phyloP scores from a whole-genome alignment of 2,888 invertebrate species.

The Saturnia japonica region DNA sequence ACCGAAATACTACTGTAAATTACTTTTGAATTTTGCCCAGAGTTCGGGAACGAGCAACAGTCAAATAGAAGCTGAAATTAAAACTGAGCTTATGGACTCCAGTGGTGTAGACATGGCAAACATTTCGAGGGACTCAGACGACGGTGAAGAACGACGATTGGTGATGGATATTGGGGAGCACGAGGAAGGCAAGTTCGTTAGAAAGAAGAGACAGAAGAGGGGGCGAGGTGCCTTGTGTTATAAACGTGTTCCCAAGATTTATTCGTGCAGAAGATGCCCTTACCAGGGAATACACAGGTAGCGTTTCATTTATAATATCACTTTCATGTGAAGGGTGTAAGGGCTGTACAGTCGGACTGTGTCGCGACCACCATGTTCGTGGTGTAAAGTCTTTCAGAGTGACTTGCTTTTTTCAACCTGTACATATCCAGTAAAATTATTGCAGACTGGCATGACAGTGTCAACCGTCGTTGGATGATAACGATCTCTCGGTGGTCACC shows the following conservation, averaged over 20 bases:
- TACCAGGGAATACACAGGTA: conserved; percentile 26
- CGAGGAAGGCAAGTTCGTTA: not conserved
- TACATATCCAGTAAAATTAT: too few species aligned
- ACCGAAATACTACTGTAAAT: too few species aligned
- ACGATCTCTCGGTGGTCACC: too few species aligned
- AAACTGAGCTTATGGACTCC: conserved; percentile 26
- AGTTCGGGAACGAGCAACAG: not conserved
- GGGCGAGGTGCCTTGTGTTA: rapidly evolving
- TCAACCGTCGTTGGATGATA: too few species aligned
- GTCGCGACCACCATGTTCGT: too few species aligned
- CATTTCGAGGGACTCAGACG: not conserved
- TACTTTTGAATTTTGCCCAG: not conserved
- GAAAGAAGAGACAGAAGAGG: not conserved
- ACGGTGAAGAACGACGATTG: not conserved
- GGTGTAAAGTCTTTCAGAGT: too few species aligned
- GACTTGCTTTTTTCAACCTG: too few species aligned
- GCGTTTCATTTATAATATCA: too few species aligned
- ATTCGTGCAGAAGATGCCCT: conserved; percentile 34
- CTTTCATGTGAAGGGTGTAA: too few species aligned
- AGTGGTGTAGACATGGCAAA: conserved; percentile 19
- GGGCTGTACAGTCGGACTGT: too few species aligned
- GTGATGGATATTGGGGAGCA: not conserved
- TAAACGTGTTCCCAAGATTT: conserved; percentile 20
- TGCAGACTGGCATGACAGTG: too few species aligned
- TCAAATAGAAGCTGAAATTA: conserved; percentile 20